Percentiles rank a stretch among this genome's conserved stretches.
Conservation (phyloP, 2,888 invertebrate species). For the Rhagium mordax region DNA sequence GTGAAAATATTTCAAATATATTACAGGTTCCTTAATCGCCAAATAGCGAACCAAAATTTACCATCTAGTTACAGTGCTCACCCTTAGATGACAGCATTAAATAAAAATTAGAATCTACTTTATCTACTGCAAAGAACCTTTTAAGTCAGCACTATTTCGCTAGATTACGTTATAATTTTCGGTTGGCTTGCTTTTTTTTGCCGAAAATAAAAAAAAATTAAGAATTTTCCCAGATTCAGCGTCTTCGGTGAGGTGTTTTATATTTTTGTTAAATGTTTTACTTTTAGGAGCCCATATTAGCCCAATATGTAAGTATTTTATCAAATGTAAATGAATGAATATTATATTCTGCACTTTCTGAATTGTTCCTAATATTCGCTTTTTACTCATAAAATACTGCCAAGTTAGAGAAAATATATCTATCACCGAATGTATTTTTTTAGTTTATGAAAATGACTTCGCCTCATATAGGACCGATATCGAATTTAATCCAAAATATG, state of each 20-base stretch:
- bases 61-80: neutral
- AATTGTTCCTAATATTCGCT: neutral
- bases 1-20: neutral
- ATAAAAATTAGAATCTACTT: neutral
- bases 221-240: neutral
- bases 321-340: neutral
- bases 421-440: neutral
- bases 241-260: slow-evolving; percentile 9
- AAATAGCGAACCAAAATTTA: neutral
- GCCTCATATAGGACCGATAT: slow-evolving; percentile 52
- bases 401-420: neutral
- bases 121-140: neutral
- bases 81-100: neutral
- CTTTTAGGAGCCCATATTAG: neutral
- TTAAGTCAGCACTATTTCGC: slow-evolving; percentile 1
- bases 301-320: slow-evolving; percentile 13
- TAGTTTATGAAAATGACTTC: slow-evolving; percentile 55
- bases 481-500: slow-evolving; percentile 61
- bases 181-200: slow-evolving; percentile 30
- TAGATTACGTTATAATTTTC: slow-evolving; percentile 21
- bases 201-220: slow-evolving; percentile 23
- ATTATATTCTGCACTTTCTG: neutral
- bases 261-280: slow-evolving; percentile 25
- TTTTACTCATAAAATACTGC: neutral
- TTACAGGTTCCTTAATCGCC: neutral